phyloP scores from a whole-genome alignment of 2,888 invertebrate species.

The Drosophila testacea region DNA sequence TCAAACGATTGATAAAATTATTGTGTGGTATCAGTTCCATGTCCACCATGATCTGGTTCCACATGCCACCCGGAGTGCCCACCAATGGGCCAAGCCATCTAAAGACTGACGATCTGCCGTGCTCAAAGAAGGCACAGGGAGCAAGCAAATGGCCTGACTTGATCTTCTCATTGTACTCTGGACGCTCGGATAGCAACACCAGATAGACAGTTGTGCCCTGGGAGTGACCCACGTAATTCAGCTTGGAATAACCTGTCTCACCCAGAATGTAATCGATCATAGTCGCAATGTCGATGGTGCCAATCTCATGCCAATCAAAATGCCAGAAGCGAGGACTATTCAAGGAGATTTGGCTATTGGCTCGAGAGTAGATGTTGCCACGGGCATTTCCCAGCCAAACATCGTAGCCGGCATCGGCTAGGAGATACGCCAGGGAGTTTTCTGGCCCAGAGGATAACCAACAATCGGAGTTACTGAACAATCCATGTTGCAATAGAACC shows the following conservation, averaged over 20 bases:
- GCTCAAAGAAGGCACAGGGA: conserved; percentile 85
- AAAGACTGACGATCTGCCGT: conserved; percentile 85
- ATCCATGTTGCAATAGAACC: conserved; percentile 86
- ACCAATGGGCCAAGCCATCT: conserved; percentile 83
- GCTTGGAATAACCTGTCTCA: conserved; percentile 46
- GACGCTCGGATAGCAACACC: conserved; percentile 71
- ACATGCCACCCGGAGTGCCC: conserved; percentile 72
- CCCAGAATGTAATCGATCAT: conserved; percentile 80
- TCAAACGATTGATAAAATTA: conserved; percentile 62
- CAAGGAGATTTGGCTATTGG: conserved; percentile 78
- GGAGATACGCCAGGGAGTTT: conserved; percentile 78
- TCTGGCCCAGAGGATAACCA: conserved; percentile 78
- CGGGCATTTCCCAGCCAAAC: conserved; percentile 84
- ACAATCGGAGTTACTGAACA: conserved; percentile 82
- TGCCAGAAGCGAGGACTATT: conserved; percentile 79
- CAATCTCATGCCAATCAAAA: conserved; percentile 95
- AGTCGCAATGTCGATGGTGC: conserved; percentile 86
- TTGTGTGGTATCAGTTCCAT: conserved; percentile 76
- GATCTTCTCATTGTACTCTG: conserved; percentile 79
- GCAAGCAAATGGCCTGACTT: conserved; percentile 81
- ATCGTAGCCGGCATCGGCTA: conserved; percentile 83
- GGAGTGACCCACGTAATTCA: conserved; percentile 83
- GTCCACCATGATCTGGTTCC: conserved; percentile 65
- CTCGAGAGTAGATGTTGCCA: conserved; percentile 82
- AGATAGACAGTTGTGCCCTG: conserved; percentile 82